Percentiles rank a stretch among this genome's conserved stretches.
Conservation (phyloP, 2,797 vertebrate species). For the Anas bernieri region DNA sequence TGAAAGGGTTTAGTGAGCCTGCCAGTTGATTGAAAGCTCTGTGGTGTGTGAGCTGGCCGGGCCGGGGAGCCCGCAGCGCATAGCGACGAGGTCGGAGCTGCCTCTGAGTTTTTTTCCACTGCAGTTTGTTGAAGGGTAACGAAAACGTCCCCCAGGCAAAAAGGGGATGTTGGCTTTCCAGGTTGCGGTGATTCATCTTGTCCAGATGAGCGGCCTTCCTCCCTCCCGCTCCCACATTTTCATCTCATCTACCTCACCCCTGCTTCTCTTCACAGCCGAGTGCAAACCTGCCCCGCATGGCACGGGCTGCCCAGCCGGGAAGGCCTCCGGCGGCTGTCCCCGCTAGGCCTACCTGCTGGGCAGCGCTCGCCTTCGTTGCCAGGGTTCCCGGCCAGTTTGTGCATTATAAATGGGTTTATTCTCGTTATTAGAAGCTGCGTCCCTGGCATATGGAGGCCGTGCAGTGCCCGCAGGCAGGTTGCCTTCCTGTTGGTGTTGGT, state of each 20-base stretch:
- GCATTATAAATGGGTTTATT: constrained; percentile 34
- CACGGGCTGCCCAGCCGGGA: rapidly evolving
- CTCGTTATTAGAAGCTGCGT: constrained; percentile 35
- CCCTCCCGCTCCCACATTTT: background rate
- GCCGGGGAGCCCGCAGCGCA: constrained; percentile 59
- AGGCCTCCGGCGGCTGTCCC: background rate
- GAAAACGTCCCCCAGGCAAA: constrained; percentile 46
- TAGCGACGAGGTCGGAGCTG: constrained; percentile 50
- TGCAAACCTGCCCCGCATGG: background rate
- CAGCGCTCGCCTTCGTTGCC: constrained; percentile 29
- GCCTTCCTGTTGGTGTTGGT: constrained; percentile 61
- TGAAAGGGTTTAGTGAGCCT: constrained; percentile 74
- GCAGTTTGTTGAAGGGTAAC: constrained; percentile 62
- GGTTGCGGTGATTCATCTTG: constrained; percentile 41
- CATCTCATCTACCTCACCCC: background rate
- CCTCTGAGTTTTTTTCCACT: constrained; percentile 52
- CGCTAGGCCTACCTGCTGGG: background rate
- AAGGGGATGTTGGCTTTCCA: constrained; percentile 40
- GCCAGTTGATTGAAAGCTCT: constrained; percentile 72
- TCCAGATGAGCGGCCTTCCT: constrained; percentile 36
- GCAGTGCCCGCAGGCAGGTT: constrained; percentile 55
- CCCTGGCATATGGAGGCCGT: constrained; percentile 40
- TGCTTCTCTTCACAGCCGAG: background rate
- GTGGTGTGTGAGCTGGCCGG: constrained; percentile 71
- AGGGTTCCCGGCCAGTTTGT: background rate